These are phyloP conservation scores for Enteromius anoplus DNA, from an alignment of 2,797 vertebrate species.

Conservation along the genomic window DNA sequence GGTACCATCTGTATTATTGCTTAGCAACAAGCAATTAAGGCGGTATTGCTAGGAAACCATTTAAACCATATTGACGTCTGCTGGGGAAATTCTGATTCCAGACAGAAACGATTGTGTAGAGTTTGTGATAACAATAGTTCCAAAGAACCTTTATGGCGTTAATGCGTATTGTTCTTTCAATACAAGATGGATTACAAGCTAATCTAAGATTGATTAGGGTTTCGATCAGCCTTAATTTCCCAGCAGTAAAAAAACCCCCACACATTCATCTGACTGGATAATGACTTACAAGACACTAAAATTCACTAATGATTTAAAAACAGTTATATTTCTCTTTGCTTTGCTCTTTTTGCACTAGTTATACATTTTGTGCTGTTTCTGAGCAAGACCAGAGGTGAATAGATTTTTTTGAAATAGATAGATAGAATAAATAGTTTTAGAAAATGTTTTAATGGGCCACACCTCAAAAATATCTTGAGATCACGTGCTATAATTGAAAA, in stretches of 20 bases:
- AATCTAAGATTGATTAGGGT: background rate
- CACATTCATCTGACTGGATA: background rate
- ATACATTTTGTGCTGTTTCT: background rate
- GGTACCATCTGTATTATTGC: constrained; percentile 65
- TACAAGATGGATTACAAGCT: background rate
- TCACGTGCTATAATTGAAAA: background rate
- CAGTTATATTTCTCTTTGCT: background rate
- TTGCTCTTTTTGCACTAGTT: background rate
- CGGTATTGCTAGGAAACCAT: constrained; percentile 63
- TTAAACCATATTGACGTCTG: constrained; percentile 51
- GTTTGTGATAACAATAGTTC: constrained; percentile 25
- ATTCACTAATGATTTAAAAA: background rate
- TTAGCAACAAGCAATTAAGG: constrained; percentile 66
- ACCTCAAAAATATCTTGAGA: background rate
- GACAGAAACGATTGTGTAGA: constrained; percentile 34
- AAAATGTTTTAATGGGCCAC: background rate
- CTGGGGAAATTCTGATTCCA: constrained; percentile 46
- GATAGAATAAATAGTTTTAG: background rate
- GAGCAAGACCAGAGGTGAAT: background rate
- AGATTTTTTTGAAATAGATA: too few relatives aligned
- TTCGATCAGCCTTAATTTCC: background rate
- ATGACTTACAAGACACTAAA: background rate
- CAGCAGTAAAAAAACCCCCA: background rate
- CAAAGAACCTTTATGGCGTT: constrained; percentile 1
- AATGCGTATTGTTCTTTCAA: constrained; percentile 1